These are phyloP conservation scores for Callipepla californica DNA, from an alignment of 2,113 vertebrate species.

Conservation along the genomic window DNA sequence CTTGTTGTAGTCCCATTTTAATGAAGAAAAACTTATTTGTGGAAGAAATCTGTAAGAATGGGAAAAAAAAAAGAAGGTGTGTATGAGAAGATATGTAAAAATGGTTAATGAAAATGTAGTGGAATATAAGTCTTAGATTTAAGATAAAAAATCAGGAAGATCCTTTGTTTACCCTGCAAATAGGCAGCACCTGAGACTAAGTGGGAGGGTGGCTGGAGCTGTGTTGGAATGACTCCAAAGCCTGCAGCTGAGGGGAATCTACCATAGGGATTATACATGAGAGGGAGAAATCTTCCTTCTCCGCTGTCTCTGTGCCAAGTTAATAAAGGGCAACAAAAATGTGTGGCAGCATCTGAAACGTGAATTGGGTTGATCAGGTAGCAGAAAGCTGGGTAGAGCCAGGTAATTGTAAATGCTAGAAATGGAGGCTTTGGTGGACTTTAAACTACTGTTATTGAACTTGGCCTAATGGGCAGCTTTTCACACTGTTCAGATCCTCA, in stretches of 20 bases:
- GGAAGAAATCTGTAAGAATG: not conserved
- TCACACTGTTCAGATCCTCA: not conserved
- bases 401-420: not conserved
- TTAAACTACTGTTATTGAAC: not conserved
- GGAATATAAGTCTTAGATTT: not conserved
- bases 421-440: not conserved
- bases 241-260: not conserved
- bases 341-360: not conserved
- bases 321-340: not conserved
- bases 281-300: not conserved
- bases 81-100: not conserved
- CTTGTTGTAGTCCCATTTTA: not conserved
- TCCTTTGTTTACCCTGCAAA: not conserved
- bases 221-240: not conserved
- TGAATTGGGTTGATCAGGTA: not conserved
- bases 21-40: not conserved
- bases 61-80: not conserved
- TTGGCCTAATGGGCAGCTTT: not conserved
- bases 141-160: not conserved
- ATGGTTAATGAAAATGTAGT: no score
- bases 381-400: not conserved
- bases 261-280: not conserved
- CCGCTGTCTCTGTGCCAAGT: not conserved
- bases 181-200: not conserved
- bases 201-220: not conserved